Conservation (phyloP, 2,888 invertebrate species). For the Dichetophora obliterata region DNA sequence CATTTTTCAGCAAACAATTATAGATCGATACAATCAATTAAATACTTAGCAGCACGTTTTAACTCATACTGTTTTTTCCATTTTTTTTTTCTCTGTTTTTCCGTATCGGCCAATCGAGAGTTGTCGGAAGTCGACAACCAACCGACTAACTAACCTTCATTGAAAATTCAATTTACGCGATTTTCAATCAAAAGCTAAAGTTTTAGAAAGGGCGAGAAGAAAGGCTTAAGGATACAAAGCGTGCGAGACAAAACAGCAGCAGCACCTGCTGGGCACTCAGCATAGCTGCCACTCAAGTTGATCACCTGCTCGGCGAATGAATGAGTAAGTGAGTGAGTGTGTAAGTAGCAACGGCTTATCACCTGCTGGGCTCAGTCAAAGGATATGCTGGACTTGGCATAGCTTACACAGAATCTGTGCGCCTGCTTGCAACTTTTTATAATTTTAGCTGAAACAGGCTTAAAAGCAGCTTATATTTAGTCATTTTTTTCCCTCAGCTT, state of each 20-base stretch:
- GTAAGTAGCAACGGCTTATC: not conserved
- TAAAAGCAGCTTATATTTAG: too few species aligned
- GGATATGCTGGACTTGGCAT: not conserved
- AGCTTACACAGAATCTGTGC: not conserved
- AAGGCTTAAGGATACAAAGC: too few species aligned
- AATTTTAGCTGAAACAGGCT: too few species aligned
- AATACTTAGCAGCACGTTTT: too few species aligned
- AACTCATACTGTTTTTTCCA: too few species aligned
- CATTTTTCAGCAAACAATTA: too few species aligned
- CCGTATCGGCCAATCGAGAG: too few species aligned
- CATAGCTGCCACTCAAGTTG: conserved; percentile 2
- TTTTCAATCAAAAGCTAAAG: conserved; percentile 30
- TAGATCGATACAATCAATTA: too few species aligned
- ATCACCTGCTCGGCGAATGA: not conserved
- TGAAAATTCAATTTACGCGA: conserved; percentile 22
- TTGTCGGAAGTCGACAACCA: too few species aligned
- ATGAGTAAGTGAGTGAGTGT: not conserved
- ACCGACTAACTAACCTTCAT: not conserved
- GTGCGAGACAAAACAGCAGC: too few species aligned
- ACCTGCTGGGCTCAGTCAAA: not conserved
- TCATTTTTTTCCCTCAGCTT: not conserved
- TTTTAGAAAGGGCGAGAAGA: not conserved
- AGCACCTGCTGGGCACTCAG: not conserved
- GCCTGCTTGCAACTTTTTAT: not conserved
- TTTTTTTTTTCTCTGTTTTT: too few species aligned